Evolutionary conservation across 2,797 vertebrate genomes (phyloP), one percentile per base, ranked within the genome.

Genomic region (Percopsis omiscomaycus): DNA sequence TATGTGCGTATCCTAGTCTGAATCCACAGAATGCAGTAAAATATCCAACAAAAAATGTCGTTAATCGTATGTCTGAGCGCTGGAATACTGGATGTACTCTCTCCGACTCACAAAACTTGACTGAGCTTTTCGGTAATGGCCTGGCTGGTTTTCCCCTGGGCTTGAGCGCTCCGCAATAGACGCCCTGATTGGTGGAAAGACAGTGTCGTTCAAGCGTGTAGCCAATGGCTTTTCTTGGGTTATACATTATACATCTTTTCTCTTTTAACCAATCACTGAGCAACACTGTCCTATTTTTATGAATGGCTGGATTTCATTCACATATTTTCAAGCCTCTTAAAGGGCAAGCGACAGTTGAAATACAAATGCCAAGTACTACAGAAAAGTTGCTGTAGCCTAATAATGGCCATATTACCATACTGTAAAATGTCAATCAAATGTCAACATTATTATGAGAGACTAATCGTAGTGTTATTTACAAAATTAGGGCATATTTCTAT

Each of bases 271-370:
- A 93, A 92, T 93, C 87, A 59, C 44, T 61, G 74, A 59, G 56
- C 64, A 16, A 22, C 58, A 53, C 50, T 6, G 80, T 71, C 81
- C 88, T 91, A 84, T 92, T 92, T 93, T 94, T 93, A 92, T 94
- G 92, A 94, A 94, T 94, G 93, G 91, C 79, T 92, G 83, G 86
- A 89, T 90, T 94, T 93, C 91, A 94, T 94, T 94, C 91, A 93
- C 74, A 50, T 81, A 83, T 80, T 82, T 78, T 71, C 64, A 64
- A 11, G 58, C 78, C 3, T 79, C 74, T 66, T 93, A 92, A 93
- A 93, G 91, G 80, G 81, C 75, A 86, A 89, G 83, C 55, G 27
- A 64, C 61, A 32, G 45, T 47, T 73, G 64, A 80, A 81, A 77
- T 29, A 13, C 47, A 63, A 63, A 54, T 15, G 52, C 50, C 22